phyloP scores from a whole-genome alignment of 2,888 invertebrate species.

The Zaprionus bogoriensis region DNA sequence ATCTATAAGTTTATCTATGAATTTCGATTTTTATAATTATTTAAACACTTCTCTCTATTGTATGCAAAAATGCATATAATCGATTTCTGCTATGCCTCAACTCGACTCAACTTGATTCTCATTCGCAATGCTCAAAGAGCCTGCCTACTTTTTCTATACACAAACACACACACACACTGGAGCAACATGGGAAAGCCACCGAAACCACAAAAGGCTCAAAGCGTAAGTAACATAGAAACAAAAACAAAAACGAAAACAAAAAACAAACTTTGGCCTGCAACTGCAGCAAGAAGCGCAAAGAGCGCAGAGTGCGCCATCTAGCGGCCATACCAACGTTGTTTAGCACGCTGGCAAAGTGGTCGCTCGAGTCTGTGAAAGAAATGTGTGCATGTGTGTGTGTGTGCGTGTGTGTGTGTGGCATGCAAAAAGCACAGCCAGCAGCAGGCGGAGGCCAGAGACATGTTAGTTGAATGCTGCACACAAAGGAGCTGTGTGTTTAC shows the following conservation, averaged over 20 bases:
- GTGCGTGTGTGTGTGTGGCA: slow-evolving; percentile 19
- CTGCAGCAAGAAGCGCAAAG: background rate
- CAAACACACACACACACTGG: background rate
- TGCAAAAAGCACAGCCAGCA: slow-evolving; percentile 62
- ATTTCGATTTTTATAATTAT: too few species aligned
- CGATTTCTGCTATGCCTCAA: slow-evolving; percentile 9
- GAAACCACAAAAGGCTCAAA: slow-evolving; percentile 63
- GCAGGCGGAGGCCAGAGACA: background rate
- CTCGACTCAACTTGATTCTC: slow-evolving; percentile 1
- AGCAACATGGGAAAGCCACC: slow-evolving; percentile 17
- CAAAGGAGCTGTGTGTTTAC: slow-evolving; percentile 45
- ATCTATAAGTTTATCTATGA: too few species aligned
- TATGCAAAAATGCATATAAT: slow-evolving; percentile 9
- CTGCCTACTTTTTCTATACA: background rate
- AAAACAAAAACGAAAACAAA: slow-evolving; percentile 7
- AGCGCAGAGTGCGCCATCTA: slow-evolving; percentile 31
- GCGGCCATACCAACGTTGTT: slow-evolving; percentile 33
- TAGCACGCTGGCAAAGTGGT: slow-evolving; percentile 33
- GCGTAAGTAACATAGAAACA: slow-evolving; percentile 64
- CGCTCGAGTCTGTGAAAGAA: background rate
- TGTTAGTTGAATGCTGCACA: slow-evolving; percentile 22
- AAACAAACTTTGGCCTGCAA: slow-evolving; percentile 20
- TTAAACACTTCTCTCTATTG: slow-evolving; percentile 9
- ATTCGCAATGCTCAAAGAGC: background rate
- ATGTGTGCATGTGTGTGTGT: background rate